These are phyloP conservation scores for Sebastes schlegelii DNA, from an alignment of 2,113 vertebrate genomes.

Conservation along the genomic window DNA sequence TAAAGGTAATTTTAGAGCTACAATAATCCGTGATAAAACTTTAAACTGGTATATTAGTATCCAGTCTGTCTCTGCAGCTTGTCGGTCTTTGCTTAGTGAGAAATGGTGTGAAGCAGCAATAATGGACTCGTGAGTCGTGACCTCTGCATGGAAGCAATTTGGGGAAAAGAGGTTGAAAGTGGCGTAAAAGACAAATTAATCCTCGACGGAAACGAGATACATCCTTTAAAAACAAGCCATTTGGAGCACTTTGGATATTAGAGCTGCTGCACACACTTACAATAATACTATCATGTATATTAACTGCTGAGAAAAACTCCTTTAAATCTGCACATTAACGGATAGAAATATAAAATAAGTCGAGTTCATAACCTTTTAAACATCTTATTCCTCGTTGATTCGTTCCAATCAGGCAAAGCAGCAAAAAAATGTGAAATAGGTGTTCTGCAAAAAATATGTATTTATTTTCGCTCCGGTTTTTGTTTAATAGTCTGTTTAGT, in stretches of 20 bases:
- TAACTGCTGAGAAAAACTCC: background rate
- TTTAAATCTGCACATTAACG: background rate
- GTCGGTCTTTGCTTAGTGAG: background rate
- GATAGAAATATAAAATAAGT: background rate
- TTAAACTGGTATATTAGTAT: background rate
- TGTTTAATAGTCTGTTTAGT: slow-evolving; percentile 43
- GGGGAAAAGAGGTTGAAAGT: slow-evolving; percentile 43
- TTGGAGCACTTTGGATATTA: slow-evolving; percentile 34
- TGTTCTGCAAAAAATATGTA: slow-evolving; percentile 25
- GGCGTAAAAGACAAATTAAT: slow-evolving; percentile 75
- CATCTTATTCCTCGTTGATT: background rate
- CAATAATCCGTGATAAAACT: background rate
- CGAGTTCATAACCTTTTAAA: background rate
- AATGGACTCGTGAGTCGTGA: slow-evolving; percentile 72
- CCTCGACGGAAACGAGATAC: slow-evolving; percentile 72
- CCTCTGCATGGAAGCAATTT: slow-evolving; percentile 81
- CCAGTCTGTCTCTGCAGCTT: background rate
- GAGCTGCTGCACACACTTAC: background rate
- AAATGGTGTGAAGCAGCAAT: slow-evolving; percentile 41
- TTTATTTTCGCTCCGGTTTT: slow-evolving; percentile 41
- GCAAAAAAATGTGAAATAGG: background rate
- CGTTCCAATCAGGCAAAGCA: slow-evolving; percentile 5
- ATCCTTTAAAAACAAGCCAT: slow-evolving; percentile 73
- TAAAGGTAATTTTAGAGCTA: background rate
- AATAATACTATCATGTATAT: too few species aligned